Conservation (phyloP, 2,888 invertebrate species). For the Polydrusus tereticollis region DNA sequence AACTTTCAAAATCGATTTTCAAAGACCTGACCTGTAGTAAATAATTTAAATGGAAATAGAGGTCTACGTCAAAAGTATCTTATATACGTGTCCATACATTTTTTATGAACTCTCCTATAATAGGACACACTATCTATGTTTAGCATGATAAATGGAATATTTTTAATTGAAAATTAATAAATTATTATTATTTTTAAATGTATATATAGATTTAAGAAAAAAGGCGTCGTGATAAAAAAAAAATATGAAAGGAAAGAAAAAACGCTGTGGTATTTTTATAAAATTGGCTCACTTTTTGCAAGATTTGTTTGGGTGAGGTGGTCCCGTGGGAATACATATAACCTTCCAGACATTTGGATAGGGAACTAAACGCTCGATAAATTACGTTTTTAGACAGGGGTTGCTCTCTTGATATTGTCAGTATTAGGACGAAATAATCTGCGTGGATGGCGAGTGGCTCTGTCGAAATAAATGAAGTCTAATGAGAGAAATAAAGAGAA, state of each 20-base stretch:
- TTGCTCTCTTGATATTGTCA: slow-evolving; percentile 5
- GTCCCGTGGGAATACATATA: neutral
- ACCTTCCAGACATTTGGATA: neutral
- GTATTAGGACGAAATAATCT: neutral
- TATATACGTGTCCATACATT: neutral
- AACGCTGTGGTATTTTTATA: neutral
- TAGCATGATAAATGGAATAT: neutral
- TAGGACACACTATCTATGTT: neutral
- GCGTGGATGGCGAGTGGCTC: neutral
- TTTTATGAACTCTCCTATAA: neutral
- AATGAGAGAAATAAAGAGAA: neutral
- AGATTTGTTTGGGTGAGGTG: neutral
- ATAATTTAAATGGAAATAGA: neutral
- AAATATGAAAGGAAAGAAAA: too few relatives aligned
- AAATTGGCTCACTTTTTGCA: neutral
- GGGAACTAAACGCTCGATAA: neutral
- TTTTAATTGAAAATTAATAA: too few relatives aligned
- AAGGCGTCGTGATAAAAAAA: too few relatives aligned
- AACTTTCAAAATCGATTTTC: neutral
- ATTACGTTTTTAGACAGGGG: neutral
- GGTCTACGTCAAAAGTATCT: neutral
- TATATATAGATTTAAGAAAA: too few relatives aligned
- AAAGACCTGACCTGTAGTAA: neutral
- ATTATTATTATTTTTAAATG: too few relatives aligned
- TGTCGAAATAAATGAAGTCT: neutral